Percentiles rank a stretch among this genome's conserved stretches.
phyloP scores from a whole-genome alignment of 2,113 vertebrate species.

The Otolemur garnettii region DNA sequence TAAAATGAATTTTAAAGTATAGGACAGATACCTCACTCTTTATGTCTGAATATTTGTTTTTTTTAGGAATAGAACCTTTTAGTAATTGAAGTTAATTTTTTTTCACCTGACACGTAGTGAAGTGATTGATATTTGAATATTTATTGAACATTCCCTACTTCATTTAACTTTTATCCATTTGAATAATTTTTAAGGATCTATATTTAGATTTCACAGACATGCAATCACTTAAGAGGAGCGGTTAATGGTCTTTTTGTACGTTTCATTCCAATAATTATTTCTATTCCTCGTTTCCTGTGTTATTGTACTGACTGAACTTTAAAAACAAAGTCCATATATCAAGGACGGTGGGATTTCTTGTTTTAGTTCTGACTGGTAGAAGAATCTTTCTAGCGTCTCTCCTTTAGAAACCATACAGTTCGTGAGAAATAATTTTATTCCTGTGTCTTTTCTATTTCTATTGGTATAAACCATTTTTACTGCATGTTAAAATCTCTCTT shows the following conservation, averaged over 20 bases:
- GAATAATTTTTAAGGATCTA: constrained; percentile 31
- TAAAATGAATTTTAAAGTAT: constrained; percentile 42
- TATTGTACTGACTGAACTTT: background rate
- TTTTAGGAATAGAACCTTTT: constrained; percentile 17
- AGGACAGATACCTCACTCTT: background rate
- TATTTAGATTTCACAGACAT: background rate
- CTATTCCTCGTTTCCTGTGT: background rate
- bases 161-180: constrained; percentile 32
- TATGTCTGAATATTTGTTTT: constrained; percentile 33
- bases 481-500: background rate
- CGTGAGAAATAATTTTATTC: background rate
- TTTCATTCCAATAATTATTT: background rate
- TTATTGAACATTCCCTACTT: background rate
- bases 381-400: background rate
- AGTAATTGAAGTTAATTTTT: background rate
- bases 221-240: background rate
- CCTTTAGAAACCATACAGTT: background rate
- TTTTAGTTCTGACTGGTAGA: background rate
- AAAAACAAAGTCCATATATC: background rate
- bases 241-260: background rate
- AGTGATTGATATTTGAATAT: background rate
- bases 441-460: background rate
- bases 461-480: background rate
- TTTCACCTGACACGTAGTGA: background rate
- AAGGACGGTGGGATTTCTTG: background rate